phyloP scores from a whole-genome alignment of 2,797 vertebrate genomes.

The Oophaga sylvatica region DNA sequence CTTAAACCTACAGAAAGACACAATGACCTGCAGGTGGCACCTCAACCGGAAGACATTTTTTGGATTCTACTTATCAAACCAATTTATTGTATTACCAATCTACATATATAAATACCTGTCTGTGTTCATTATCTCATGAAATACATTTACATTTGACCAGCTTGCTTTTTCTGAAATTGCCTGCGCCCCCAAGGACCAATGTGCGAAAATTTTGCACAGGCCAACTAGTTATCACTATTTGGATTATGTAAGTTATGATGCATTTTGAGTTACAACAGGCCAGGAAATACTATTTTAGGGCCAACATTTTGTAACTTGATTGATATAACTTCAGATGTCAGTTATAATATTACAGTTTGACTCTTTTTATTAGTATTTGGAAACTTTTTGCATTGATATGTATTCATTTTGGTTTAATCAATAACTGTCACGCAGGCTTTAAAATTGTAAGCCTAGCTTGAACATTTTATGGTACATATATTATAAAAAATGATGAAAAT shows the following conservation, averaged over 20 bases:
- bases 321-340: background rate
- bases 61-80: no score
- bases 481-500: slow-evolving; percentile 40
- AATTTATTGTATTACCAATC: no score
- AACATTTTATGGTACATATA: slow-evolving; percentile 3
- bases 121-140: no score
- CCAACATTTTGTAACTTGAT: background rate
- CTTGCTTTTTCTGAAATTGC: no score
- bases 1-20: no score
- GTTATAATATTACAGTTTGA: background rate
- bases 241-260: background rate
- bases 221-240: background rate
- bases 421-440: background rate
- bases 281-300: background rate
- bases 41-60: no score
- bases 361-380: background rate
- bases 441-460: background rate
- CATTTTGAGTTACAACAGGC: background rate
- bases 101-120: no score
- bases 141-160: no score
- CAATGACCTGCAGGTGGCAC: no score
- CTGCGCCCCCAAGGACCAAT: no score
- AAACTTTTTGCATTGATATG: background rate
- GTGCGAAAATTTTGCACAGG: no score
- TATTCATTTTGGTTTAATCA: background rate